These are phyloP conservation scores for Venustoraphidia nigricollis DNA, from an alignment of 2,888 invertebrate species.

Conservation along the genomic window DNA sequence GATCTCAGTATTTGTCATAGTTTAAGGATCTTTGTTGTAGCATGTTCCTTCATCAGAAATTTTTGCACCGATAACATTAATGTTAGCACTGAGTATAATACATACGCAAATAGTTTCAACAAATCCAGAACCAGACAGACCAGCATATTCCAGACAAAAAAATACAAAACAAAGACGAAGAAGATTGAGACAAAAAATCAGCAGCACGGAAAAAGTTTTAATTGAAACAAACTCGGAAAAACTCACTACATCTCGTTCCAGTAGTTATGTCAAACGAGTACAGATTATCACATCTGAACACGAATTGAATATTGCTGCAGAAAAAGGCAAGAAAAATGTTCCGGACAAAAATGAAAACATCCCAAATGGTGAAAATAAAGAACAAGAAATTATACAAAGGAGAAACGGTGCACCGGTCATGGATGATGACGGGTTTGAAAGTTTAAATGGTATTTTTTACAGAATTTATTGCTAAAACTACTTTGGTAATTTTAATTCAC, in stretches of 20 bases:
- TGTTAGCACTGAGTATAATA: constrained; percentile 57
- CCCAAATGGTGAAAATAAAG: not conserved
- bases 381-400: not conserved
- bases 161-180: constrained; percentile 7
- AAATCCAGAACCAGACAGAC: constrained; percentile 28
- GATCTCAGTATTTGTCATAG: constrained; percentile 9
- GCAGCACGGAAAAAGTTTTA: too few species aligned
- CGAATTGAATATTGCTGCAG: not conserved
- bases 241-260: too few species aligned
- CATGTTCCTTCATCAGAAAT: constrained; percentile 51
- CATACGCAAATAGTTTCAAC: constrained; percentile 70
- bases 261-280: not conserved
- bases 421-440: constrained; percentile 75
- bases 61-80: constrained; percentile 52
- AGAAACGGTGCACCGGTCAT: constrained; percentile 11
- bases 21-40: constrained; percentile 22
- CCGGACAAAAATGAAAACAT: not conserved
- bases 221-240: too few species aligned
- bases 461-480: not conserved
- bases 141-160: constrained; percentile 8
- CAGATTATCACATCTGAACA: not conserved
- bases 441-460: constrained; percentile 48
- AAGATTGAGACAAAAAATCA: not conserved
- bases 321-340: not conserved
- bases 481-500: not conserved